Evolutionary conservation across 2,113 vertebrate species (phyloP), one percentile per base, ranked within the genome.

Genomic region (Hypanus sabinus): DNA sequence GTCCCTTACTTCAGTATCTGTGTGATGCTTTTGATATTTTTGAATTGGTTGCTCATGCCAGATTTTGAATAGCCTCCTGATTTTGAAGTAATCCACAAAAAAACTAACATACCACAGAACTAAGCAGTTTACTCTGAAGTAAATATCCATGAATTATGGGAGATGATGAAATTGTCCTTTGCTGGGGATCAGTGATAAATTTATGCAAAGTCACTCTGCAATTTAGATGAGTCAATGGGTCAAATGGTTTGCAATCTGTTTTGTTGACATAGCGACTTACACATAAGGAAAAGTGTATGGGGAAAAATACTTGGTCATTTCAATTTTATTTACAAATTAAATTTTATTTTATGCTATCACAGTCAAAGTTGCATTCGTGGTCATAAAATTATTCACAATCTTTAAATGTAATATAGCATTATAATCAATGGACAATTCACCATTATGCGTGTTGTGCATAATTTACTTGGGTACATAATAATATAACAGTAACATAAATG

Each of bases 241-340:
- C 20, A 93, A 46, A 12, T 22, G 38, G 27, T 46, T 93, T 70
- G 0, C 33, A 93, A 73, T 73, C 20, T 75, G 3, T 27, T 46
- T 92, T 71, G 36, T 75, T 93, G 91, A 75, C 70, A 75, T 24
- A 2, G 68, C 70, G 27, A 93, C 36, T 27, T 4, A 73, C 70
- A 93, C 36, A 55, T 55, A 55, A 75, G 68, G 36, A 38, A 73
- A 93, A 71, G 3, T 46, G 33, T 27, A 18, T 38, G 68, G 16
- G 70, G 73, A 70, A 36, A 73, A 22, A 93, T 38, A 70, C 20
- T 27, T 73, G 46, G 70, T 7, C 68, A 71, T 10, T 55, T 55
- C 12, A 90, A 30, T 93, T 73, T 93, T 71, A 93, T 55, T 73
- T 93, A 55, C 18, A 93, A 93, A 93, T 93, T 20, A 27, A 73